Conservation (phyloP, 2,888 invertebrate species). For the Caenorhabditis sp. region DNA sequence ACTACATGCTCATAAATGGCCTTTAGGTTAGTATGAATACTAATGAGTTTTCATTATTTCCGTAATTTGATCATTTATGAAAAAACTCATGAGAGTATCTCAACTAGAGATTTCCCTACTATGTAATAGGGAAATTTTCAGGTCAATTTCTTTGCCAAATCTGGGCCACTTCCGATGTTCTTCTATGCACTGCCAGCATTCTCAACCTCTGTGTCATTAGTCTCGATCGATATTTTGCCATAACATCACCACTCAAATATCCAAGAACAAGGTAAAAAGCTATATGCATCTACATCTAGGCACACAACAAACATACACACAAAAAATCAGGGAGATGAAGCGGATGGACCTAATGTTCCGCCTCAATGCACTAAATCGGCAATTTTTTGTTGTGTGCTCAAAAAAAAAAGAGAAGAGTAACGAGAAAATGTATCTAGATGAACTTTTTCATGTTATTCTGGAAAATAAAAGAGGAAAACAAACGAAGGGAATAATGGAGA, state of each 20-base stretch:
- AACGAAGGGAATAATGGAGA: not conserved
- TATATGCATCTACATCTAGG: not conserved
- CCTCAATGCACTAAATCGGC: slow-evolving; percentile 39
- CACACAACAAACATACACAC: not conserved
- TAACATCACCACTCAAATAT: slow-evolving; percentile 71
- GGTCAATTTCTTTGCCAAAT: slow-evolving; percentile 58
- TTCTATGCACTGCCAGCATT: slow-evolving; percentile 71
- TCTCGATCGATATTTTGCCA: slow-evolving; percentile 72
- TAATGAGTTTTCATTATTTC: not conserved
- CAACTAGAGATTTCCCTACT: no score
- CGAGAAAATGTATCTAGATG: slow-evolving; percentile 8
- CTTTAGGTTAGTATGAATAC: slow-evolving; percentile 53
- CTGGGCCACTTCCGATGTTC: slow-evolving; percentile 70
- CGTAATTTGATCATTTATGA: no score
- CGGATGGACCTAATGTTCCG: slow-evolving; percentile 41
- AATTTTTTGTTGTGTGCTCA: slow-evolving; percentile 7
- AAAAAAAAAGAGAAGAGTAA: no score
- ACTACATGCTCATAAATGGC: slow-evolving; percentile 70
- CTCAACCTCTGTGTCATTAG: slow-evolving; percentile 71
- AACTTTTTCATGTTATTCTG: slow-evolving; percentile 26
- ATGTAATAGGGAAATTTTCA: slow-evolving; percentile 4
- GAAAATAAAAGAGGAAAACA: not conserved
- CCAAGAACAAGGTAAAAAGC: slow-evolving; percentile 65
- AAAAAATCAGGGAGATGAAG: slow-evolving; percentile 30
- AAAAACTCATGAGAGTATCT: no score